A percentile compares a stretch with the other conserved stretches of the same genome.
Evolutionary conservation across 2,113 vertebrate genomes (phyloP).

Genomic region (Cynoglossus semilaevis): DNA sequence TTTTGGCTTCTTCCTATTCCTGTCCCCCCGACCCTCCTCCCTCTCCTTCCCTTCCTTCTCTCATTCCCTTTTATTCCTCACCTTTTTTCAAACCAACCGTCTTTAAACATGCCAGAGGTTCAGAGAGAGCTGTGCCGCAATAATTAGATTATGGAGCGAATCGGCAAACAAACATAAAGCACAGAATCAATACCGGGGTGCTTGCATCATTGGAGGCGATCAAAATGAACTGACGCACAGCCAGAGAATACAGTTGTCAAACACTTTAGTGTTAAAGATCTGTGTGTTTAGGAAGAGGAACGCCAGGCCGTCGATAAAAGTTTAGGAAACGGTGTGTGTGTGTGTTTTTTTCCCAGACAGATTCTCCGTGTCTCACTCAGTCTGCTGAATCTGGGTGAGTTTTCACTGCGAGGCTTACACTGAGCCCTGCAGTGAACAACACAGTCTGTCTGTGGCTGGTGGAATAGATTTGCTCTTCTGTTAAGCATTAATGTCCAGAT

Average conservation of each 20-base stretch:
- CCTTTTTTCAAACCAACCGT: constrained; percentile 40
- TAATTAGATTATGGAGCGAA: constrained; percentile 72
- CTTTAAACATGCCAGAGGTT: constrained; percentile 45
- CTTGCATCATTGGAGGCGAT: constrained; percentile 45
- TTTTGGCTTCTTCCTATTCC: too few species aligned
- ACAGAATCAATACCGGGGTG: constrained; percentile 48
- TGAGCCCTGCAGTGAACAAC: constrained; percentile 36
- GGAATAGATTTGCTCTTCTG: constrained; percentile 46
- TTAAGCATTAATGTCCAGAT: constrained; percentile 70
- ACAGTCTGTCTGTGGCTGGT: constrained; percentile 41
- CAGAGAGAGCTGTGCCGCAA: constrained; percentile 49
- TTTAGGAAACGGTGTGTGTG: constrained; percentile 41
- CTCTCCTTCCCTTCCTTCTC: background rate
- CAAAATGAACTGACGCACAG: constrained; percentile 39
- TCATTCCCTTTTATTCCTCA: background rate
- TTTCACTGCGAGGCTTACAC: constrained; percentile 23
- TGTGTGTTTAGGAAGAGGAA: constrained; percentile 31
- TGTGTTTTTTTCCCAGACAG: constrained; percentile 17
- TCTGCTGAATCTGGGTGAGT: constrained; percentile 31
- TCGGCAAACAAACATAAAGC: constrained; percentile 62
- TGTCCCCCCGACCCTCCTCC: background rate
- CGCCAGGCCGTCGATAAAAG: constrained; percentile 25
- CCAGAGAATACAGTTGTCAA: constrained; percentile 31
- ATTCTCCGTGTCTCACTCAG: constrained; percentile 17
- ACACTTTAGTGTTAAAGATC: constrained; percentile 28